Percentiles rank a stretch among this genome's conserved stretches.
Evolutionary conservation across 2,797 vertebrate genomes (phyloP).

Genomic region (Iguana delicatissima): DNA sequence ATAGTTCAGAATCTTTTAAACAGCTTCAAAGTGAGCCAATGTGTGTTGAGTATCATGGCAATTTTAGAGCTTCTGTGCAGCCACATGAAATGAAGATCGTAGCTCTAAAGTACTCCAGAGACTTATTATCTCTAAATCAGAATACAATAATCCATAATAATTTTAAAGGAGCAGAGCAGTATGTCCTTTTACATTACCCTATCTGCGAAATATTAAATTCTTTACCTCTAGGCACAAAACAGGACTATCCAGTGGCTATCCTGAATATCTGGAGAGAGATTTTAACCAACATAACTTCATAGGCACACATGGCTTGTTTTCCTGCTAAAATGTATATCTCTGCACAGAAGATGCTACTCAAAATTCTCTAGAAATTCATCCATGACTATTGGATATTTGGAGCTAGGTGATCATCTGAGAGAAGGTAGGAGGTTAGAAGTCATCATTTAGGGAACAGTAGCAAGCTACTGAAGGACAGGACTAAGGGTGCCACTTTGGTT

Average conservation of each 20-base stretch:
- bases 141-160: slow-evolving; percentile 58
- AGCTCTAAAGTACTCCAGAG: slow-evolving; percentile 49
- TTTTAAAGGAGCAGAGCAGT: slow-evolving; percentile 55
- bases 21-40: slow-evolving; percentile 45
- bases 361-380: neutral
- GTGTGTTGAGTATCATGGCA: slow-evolving; percentile 55
- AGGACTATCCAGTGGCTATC: slow-evolving; percentile 14
- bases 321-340: neutral
- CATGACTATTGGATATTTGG: neutral
- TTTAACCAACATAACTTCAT: slow-evolving; percentile 42
- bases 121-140: slow-evolving; percentile 57
- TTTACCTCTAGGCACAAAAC: slow-evolving; percentile 42
- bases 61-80: slow-evolving; percentile 50
- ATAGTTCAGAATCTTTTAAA: slow-evolving; percentile 56
- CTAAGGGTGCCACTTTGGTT: neutral
- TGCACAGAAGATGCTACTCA: neutral
- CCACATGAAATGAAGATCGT: slow-evolving; percentile 55
- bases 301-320: neutral
- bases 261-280: slow-evolving; percentile 20
- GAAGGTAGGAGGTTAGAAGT: neutral
- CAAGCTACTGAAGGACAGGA: neutral
- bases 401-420: neutral
- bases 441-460: neutral
- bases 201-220: slow-evolving; percentile 41
- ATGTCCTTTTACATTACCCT: slow-evolving; percentile 16